Evolutionary conservation across 37 sponge, comb jelly and placozoan genomes (phyloP).

Genomic region (Mnemiopsis leidyi): DNA sequence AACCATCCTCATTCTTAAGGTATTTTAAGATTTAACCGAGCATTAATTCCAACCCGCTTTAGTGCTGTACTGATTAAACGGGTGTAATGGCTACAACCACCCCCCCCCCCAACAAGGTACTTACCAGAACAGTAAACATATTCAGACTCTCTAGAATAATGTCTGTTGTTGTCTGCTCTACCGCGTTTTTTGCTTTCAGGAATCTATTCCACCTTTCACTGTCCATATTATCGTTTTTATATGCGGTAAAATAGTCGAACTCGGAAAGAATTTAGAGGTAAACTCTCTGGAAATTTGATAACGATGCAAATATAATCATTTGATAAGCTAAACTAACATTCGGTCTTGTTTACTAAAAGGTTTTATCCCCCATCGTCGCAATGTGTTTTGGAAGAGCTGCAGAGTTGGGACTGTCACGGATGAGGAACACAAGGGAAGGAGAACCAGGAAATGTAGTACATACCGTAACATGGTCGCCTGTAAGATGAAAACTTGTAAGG

Average conservation of each 20-base stretch:
- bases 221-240: no score
- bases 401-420: neutral
- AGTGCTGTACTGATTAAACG: no score
- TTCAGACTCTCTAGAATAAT: neutral
- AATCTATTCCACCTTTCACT: neutral
- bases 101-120: neutral
- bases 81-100: no score
- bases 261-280: no score
- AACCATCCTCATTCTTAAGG: no score
- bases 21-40: no score
- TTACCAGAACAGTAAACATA: neutral
- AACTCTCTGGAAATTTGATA: no score
- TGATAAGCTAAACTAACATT: neutral
- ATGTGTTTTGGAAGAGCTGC: conserved; percentile 26
- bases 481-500: no score
- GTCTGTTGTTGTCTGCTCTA: neutral
- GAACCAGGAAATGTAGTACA: neutral
- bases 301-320: no score
- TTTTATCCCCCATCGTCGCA: neutral
- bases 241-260: no score
- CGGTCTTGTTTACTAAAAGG: neutral
- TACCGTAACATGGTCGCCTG: neutral
- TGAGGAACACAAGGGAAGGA: neutral
- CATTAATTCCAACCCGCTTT: no score
- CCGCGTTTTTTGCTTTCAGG: neutral